Conservation (phyloP, 2,888 invertebrate species). For the Aplocera efformata region DNA sequence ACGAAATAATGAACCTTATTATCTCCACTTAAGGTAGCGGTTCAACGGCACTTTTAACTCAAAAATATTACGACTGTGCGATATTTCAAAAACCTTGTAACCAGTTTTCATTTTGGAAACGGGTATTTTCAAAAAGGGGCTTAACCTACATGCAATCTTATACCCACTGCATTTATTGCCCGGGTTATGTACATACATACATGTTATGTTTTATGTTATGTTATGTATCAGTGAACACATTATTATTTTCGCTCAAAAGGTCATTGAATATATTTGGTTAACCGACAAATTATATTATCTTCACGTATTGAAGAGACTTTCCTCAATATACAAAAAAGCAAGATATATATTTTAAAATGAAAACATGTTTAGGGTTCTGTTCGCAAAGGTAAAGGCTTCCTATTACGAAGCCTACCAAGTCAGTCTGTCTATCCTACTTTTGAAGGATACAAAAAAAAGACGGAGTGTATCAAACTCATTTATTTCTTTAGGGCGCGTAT, state of each 20-base stretch:
- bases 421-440: too few species aligned
- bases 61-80: constrained; percentile 3
- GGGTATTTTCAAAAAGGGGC: constrained; percentile 12
- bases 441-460: too few species aligned
- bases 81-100: constrained; percentile 11
- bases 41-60: constrained; percentile 1
- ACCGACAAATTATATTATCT: too few species aligned
- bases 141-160: constrained; percentile 8
- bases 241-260: background rate
- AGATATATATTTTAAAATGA: too few species aligned
- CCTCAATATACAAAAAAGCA: too few species aligned
- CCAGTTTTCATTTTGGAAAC: constrained; percentile 13
- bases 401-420: too few species aligned
- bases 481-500: too few species aligned
- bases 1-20: constrained; percentile 1
- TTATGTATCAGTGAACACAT: too few species aligned
- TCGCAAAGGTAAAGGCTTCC: too few species aligned
- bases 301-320: too few species aligned
- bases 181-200: background rate
- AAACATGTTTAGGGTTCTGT: too few species aligned
- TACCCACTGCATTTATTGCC: background rate
- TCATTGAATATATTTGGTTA: background rate
- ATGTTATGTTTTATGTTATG: constrained; percentile 1
- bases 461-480: too few species aligned
- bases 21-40: background rate